phyloP scores from a whole-genome alignment of 2,113 vertebrate species.

The Macaca nemestrina region DNA sequence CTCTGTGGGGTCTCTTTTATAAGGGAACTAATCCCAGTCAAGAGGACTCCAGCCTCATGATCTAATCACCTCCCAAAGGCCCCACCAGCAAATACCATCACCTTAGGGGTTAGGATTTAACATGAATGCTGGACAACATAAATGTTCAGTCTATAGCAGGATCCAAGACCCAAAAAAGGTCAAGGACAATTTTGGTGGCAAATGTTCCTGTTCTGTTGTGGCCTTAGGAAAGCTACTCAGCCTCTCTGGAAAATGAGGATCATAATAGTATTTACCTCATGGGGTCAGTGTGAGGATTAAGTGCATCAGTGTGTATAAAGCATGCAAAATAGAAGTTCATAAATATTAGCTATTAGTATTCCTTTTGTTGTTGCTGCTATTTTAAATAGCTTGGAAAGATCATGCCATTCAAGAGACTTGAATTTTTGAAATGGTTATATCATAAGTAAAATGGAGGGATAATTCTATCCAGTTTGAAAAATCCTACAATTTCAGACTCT shows the following conservation, averaged over 20 bases:
- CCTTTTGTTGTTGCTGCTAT: not conserved
- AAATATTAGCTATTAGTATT: no score
- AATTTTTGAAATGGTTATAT: not conserved
- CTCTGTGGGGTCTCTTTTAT: not conserved
- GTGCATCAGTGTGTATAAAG: not conserved
- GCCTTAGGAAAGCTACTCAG: not conserved
- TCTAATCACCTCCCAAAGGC: not conserved
- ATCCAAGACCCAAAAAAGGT: not conserved
- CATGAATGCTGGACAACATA: not conserved
- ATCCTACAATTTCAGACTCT: not conserved
- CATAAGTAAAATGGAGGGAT: not conserved
- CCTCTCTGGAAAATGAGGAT: not conserved
- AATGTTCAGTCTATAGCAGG: not conserved
- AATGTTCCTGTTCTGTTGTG: not conserved
- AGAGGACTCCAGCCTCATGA: not conserved
- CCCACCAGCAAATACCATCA: no score
- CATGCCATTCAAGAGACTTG: not conserved
- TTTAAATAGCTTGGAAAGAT: not conserved
- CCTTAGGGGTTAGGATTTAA: not conserved
- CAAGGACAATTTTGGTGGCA: not conserved
- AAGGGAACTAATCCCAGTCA: not conserved
- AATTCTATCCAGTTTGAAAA: not conserved
- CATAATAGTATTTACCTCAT: rapidly evolving
- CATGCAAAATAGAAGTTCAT: not conserved
- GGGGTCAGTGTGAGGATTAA: not conserved